phyloP scores from a whole-genome alignment of 2,888 invertebrate genomes.

The Dascillus cervinus region DNA sequence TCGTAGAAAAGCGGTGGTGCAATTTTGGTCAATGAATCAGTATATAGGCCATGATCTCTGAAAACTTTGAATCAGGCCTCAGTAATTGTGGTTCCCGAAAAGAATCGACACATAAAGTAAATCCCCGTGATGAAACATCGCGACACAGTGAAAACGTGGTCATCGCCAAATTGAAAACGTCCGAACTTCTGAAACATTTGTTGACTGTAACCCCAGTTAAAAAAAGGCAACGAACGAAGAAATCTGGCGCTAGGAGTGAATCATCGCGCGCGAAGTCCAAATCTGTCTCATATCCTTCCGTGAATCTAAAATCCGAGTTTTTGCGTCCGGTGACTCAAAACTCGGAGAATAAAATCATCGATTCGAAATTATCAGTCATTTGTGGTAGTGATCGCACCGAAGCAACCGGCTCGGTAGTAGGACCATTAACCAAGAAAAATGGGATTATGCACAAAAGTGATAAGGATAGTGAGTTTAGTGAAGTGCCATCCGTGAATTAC shows the following conservation, averaged over 20 bases:
- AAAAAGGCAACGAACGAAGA: constrained; percentile 4
- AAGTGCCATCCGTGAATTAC: constrained; percentile 1
- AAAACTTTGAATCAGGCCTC: constrained; percentile 26
- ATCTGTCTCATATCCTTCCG: constrained; percentile 10
- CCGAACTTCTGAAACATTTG: constrained; percentile 28
- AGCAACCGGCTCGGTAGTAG: constrained; percentile 3
- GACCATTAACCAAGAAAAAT: constrained; percentile 13
- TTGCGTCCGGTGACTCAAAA: constrained; percentile 16
- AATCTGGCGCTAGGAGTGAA: constrained; percentile 12
- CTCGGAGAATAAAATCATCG: constrained; percentile 10
- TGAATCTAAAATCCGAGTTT: constrained; percentile 17
- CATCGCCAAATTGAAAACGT: constrained; percentile 25
- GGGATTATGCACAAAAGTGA: constrained; percentile 19
- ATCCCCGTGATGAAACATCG: constrained; percentile 3
- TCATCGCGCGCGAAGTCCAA: constrained; percentile 10
- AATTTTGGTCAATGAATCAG: constrained; percentile 27
- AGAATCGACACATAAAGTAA: constrained; percentile 12
- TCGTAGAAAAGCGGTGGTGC: constrained; percentile 26
- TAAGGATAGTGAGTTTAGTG: constrained; percentile 10
- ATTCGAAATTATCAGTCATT: constrained; percentile 5
- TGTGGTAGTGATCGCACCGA: constrained; percentile 1
- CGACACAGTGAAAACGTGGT: constrained; percentile 16
- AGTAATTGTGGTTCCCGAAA: constrained; percentile 15
- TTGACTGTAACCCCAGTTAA: constrained; percentile 13
- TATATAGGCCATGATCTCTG: constrained; percentile 27